Evolutionary conservation across 1,140 invertebrate genomes (phyloP).

Genomic region (Dermatophagoides farinae): DNA sequence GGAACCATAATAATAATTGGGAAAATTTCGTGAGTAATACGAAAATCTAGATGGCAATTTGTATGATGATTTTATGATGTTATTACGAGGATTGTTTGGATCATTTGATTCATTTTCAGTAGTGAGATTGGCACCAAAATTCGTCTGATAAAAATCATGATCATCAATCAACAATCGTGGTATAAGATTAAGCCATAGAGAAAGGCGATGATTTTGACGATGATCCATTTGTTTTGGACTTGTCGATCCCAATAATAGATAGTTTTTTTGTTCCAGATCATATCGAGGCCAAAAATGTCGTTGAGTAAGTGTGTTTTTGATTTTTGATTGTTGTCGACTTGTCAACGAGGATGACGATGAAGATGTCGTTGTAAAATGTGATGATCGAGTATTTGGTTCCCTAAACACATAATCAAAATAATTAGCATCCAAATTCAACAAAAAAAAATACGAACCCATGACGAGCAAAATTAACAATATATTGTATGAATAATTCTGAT

Average conservation of each 20-base stretch:
- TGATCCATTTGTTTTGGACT: conserved; percentile 51
- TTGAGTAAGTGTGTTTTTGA: background rate
- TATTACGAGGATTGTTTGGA: too few relatives aligned
- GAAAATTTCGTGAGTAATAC: too few relatives aligned
- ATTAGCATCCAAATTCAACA: background rate
- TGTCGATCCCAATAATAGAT: conserved; percentile 17
- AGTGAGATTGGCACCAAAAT: background rate
- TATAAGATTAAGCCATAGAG: conserved; percentile 69
- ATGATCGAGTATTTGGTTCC: background rate
- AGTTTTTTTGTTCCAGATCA: background rate
- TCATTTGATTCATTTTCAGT: too few relatives aligned
- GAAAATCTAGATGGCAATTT: too few relatives aligned
- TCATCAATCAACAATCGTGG: conserved; percentile 50
- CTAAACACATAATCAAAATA: background rate
- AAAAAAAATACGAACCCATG: background rate
- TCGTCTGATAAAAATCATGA: background rate
- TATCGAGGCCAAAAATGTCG: conserved; percentile 1
- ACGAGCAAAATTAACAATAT: conserved; percentile 70
- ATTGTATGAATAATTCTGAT: conserved; percentile 76
- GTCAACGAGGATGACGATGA: background rate
- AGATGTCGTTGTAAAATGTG: background rate
- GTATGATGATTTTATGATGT: too few relatives aligned
- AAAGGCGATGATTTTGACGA: conserved; percentile 70
- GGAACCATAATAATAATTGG: too few relatives aligned
- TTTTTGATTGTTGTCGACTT: background rate